Evolutionary conservation across 2,113 vertebrate genomes (phyloP).

Genomic region (Bombycilla garrulus): DNA sequence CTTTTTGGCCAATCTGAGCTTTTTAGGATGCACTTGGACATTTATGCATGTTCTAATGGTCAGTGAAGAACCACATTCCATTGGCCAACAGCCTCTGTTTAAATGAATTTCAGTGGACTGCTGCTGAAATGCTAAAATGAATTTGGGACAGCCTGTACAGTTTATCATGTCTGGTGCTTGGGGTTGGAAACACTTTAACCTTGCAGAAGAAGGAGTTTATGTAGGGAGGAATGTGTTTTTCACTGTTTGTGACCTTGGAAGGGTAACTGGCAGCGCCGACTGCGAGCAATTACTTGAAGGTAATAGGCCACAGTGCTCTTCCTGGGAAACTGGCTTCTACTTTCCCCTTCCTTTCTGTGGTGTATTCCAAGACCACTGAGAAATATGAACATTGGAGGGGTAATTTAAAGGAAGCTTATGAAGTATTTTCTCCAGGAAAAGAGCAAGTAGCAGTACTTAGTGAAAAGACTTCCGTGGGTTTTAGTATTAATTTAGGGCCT

Average conservation of each 20-base stretch:
- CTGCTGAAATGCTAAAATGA: background rate
- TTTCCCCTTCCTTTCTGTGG: background rate
- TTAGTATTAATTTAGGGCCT: background rate
- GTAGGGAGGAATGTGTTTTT: background rate
- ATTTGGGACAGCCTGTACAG: fast-evolving
- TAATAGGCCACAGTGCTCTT: background rate
- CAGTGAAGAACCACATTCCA: background rate
- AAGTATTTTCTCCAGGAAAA: background rate
- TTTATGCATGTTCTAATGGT: background rate
- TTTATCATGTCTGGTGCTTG: background rate
- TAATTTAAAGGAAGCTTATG: background rate
- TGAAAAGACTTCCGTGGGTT: background rate
- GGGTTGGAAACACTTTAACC: background rate
- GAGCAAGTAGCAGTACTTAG: background rate
- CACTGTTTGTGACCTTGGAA: background rate
- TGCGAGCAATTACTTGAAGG: background rate
- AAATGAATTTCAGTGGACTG: background rate
- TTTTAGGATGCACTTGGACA: background rate
- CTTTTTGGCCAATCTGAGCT: background rate
- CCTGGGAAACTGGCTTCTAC: background rate
- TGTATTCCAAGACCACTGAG: background rate
- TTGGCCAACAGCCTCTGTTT: background rate
- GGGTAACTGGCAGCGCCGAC: background rate
- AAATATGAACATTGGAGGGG: background rate
- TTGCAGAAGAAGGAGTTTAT: background rate